A percentile compares a stretch with the other conserved stretches of the same genome.
Conservation (phyloP, 2,113 vertebrate species). For the Labeo rohita region DNA sequence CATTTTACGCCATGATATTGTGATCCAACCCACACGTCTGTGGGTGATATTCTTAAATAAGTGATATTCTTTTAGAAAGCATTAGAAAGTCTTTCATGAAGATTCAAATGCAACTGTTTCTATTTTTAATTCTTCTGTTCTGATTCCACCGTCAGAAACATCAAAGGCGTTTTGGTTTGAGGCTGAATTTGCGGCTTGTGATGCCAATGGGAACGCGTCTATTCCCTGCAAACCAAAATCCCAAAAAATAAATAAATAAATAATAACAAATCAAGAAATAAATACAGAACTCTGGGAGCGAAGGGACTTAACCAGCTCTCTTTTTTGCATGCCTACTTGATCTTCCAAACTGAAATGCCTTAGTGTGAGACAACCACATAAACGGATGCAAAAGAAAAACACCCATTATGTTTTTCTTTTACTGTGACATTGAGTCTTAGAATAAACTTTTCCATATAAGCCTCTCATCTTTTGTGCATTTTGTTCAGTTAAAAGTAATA, state of each 20-base stretch:
- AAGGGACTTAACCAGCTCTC: constrained; percentile 10
- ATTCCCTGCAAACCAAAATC: constrained; percentile 2
- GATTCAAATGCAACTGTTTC: constrained; percentile 26
- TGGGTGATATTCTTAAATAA: constrained; percentile 33
- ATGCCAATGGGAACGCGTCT: constrained; percentile 34
- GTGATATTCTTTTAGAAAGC: constrained; percentile 27
- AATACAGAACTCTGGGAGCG: background rate
- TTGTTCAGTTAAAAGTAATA: constrained; percentile 31
- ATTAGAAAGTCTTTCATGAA: constrained; percentile 31
- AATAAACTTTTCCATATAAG: constrained; percentile 12
- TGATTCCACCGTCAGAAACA: constrained; percentile 35
- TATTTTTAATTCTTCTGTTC: constrained; percentile 44
- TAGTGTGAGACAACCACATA: background rate
- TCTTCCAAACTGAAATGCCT: constrained; percentile 3
- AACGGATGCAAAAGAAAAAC: constrained; percentile 14
- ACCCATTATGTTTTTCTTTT: background rate
- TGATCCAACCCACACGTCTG: background rate
- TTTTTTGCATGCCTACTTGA: background rate
- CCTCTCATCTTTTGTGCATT: constrained; percentile 7
- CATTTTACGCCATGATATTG: constrained; percentile 14
- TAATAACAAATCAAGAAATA: background rate
- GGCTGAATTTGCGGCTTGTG: constrained; percentile 24
- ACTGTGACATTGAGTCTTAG: constrained; percentile 7
- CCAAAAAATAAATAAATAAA: background rate
- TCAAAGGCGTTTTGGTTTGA: constrained; percentile 46